Conservation (phyloP, 2,888 invertebrate genomes). For the Esperia sulphurella region DNA sequence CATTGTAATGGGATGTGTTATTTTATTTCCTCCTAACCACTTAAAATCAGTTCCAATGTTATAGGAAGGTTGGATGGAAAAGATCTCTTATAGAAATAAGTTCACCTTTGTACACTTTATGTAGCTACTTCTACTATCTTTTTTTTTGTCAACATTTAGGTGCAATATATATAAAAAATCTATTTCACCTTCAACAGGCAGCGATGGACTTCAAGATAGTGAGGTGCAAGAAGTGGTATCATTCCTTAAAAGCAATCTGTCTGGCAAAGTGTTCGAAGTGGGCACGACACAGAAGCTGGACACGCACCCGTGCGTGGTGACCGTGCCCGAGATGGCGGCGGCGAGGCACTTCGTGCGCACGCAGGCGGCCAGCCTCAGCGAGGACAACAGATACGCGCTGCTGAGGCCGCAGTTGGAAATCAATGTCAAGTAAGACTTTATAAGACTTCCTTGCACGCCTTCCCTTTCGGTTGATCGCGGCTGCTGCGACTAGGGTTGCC, state of each 20-base stretch:
- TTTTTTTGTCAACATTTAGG: too few species aligned
- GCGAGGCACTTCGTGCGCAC: slow-evolving; percentile 96
- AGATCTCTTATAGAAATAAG: too few species aligned
- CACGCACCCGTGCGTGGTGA: slow-evolving; percentile 95
- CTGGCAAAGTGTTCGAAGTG: slow-evolving; percentile 89
- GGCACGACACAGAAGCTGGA: slow-evolving; percentile 91
- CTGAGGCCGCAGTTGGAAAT: slow-evolving; percentile 96
- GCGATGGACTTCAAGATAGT: slow-evolving; percentile 84
- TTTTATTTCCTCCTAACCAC: too few species aligned
- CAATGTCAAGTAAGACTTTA: slow-evolving; percentile 87
- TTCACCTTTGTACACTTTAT: too few species aligned
- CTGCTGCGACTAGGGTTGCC: too few species aligned
- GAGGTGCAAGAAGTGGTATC: slow-evolving; percentile 89
- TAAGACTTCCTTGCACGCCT: too few species aligned
- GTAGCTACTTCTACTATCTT: too few species aligned
- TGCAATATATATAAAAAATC: too few species aligned
- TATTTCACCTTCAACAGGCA: slow-evolving; percentile 40
- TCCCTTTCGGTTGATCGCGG: too few species aligned
- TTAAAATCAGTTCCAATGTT: too few species aligned
- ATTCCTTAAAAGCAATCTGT: slow-evolving; percentile 88
- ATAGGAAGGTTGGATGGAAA: too few species aligned
- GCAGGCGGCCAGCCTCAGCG: slow-evolving; percentile 88
- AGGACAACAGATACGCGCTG: slow-evolving; percentile 91
- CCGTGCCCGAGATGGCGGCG: slow-evolving; percentile 97
- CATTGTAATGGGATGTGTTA: too few species aligned